Conservation (phyloP, 2,797 vertebrate species). For the Aplochiton taeniatus region DNA sequence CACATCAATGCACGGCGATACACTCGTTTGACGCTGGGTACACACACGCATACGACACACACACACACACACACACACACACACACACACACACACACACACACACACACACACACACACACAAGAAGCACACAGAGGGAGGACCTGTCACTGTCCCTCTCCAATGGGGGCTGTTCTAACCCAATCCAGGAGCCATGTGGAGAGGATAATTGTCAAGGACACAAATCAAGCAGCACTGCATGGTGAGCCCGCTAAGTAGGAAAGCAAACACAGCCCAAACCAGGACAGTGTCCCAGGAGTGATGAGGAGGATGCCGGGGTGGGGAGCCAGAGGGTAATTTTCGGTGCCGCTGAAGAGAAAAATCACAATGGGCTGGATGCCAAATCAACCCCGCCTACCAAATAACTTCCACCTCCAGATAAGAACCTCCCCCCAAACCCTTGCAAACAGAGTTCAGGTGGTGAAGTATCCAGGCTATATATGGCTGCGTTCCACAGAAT, state of each 20-base stretch:
- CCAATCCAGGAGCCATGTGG: constrained; percentile 55
- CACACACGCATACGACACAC: constrained; percentile 5
- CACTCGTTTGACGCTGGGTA: constrained; percentile 20
- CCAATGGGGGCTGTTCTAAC: constrained; percentile 47
- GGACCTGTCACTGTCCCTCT: constrained; percentile 16
- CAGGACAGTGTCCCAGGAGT: constrained; percentile 57
- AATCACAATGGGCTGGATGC: constrained; percentile 66
- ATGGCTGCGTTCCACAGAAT: too few relatives aligned
- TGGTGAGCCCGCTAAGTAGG: constrained; percentile 54
- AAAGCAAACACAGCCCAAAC: constrained; percentile 50
- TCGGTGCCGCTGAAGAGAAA: constrained; percentile 71
- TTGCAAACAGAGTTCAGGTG: too few relatives aligned
- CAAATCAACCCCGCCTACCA: constrained; percentile 73
- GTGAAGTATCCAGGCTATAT: too few relatives aligned
- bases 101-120: constrained; percentile 3
- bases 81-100: constrained; percentile 15
- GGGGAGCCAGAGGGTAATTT: constrained; percentile 60
- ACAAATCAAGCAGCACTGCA: constrained; percentile 66
- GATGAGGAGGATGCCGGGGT: constrained; percentile 45
- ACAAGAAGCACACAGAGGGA: too few relatives aligned
- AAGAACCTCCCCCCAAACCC: constrained; percentile 53
- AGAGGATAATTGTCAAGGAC: constrained; percentile 63
- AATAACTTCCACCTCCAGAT: constrained; percentile 72
- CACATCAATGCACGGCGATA: constrained; percentile 6
- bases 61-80: constrained; percentile 5